These are phyloP conservation scores for Capricornis sumatraensis DNA, from an alignment of 2,113 vertebrate genomes.

Conservation along the genomic window DNA sequence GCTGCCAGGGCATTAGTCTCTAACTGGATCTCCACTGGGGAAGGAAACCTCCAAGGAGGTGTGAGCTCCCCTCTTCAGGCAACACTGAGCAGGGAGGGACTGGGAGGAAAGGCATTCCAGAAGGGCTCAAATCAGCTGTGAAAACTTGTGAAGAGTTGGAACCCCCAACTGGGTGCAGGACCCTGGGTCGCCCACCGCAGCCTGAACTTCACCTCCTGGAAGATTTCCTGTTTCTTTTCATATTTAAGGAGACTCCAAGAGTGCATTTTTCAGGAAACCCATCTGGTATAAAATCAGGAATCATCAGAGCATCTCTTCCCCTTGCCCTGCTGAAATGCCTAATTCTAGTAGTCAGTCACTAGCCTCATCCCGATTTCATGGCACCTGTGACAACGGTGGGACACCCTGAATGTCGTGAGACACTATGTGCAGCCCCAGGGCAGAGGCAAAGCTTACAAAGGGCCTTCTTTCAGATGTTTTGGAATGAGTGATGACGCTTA, in stretches of 20 bases:
- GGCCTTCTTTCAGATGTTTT: not conserved
- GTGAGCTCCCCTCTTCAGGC: not conserved
- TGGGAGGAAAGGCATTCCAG: accelerated
- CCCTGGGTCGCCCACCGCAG: accelerated
- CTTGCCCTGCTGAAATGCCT: not conserved
- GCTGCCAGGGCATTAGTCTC: not conserved
- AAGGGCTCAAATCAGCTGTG: not conserved
- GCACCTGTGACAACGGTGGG: not conserved
- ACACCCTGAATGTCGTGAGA: too few relatives aligned
- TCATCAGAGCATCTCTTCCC: not conserved
- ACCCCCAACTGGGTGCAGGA: too few relatives aligned
- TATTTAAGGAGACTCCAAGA: not conserved
- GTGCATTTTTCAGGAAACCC: not conserved
- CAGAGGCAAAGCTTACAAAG: not conserved
- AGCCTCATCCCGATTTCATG: not conserved
- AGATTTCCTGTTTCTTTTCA: not conserved
- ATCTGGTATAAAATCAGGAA: not conserved
- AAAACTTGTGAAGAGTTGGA: too few relatives aligned
- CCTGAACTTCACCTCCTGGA: not conserved
- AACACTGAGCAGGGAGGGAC: not conserved
- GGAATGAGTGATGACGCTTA: not conserved
- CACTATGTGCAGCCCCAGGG: not conserved
- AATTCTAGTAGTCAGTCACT: not conserved
- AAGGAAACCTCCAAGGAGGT: not conserved
- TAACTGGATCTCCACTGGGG: not conserved